phyloP scores from a whole-genome alignment of 2,888 invertebrate species.

The Diplolepis rosae region DNA sequence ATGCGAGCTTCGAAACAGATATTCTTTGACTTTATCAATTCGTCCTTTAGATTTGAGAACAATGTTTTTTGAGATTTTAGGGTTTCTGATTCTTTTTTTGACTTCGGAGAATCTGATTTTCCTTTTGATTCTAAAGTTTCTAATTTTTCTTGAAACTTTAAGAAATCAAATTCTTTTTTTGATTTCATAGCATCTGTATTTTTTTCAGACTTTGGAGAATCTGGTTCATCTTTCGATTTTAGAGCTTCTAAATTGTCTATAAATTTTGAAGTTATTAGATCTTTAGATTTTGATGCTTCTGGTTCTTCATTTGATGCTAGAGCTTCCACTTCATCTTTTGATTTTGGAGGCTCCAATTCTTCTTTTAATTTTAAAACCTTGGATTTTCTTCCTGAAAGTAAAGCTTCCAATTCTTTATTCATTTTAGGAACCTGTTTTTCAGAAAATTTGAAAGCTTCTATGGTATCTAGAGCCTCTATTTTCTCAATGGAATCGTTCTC shows the following conservation, averaged over 20 bases:
- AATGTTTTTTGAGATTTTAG: background rate
- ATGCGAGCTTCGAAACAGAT: slow-evolving; percentile 9
- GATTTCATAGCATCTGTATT: background rate
- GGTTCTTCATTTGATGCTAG: background rate
- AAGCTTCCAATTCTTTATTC: too few relatives aligned
- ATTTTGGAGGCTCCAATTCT: background rate
- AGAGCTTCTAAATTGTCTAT: background rate
- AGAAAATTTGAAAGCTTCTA: too few relatives aligned
- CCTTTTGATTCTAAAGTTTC: background rate
- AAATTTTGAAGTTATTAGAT: background rate
- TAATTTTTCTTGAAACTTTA: background rate
- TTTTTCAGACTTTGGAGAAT: background rate
- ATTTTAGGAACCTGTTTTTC: too few relatives aligned
- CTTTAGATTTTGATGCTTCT: background rate
- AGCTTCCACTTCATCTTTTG: background rate
- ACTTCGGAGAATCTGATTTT: background rate
- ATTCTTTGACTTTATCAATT: background rate
- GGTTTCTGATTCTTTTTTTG: background rate
- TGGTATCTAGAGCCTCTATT: background rate
- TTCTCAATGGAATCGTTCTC: background rate
- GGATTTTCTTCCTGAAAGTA: too few relatives aligned
- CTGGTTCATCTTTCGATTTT: background rate
- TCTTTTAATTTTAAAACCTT: background rate
- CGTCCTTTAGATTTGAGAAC: background rate
- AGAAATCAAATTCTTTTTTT: background rate